Percentiles rank a stretch among this genome's conserved stretches.
phyloP scores from a whole-genome alignment of 2,797 vertebrate genomes.

The Percopsis omiscomaycus region DNA sequence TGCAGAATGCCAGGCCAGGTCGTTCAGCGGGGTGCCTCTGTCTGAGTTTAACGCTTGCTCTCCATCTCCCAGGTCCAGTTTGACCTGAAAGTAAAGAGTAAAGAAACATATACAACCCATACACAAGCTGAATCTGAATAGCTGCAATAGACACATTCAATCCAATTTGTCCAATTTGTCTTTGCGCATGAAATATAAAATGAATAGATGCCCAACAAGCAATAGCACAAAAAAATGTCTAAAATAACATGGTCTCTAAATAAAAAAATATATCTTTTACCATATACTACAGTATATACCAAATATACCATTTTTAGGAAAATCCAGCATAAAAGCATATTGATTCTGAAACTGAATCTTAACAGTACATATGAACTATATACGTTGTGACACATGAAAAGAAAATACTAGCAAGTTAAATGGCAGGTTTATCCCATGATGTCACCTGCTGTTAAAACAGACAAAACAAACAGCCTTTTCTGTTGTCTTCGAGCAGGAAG shows the following conservation, averaged over 20 bases:
- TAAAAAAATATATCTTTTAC: neutral
- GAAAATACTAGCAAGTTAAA: constrained; percentile 21
- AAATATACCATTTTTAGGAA: neutral
- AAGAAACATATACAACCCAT: constrained; percentile 19
- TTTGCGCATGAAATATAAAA: neutral
- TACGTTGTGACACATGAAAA: constrained; percentile 19
- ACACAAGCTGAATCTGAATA: neutral
- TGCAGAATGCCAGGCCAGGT: constrained; percentile 87
- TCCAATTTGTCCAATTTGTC: neutral
- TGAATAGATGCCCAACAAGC: neutral
- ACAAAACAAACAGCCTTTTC: constrained; percentile 35
- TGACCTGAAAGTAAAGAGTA: constrained; percentile 75
- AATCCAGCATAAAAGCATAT: neutral
- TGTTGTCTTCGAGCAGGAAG: constrained; percentile 51
- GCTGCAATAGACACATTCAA: neutral
- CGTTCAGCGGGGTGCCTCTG: constrained; percentile 77
- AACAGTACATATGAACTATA: neutral
- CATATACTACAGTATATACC: too few species aligned
- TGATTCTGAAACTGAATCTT: neutral
- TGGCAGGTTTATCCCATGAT: constrained; percentile 30
- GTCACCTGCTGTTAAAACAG: constrained; percentile 52
- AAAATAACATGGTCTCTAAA: neutral
- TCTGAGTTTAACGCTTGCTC: constrained; percentile 80
- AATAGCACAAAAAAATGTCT: neutral
- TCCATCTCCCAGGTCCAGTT: constrained; percentile 80